phyloP scores from a whole-genome alignment of 2,888 invertebrate genomes.

The Pollenia angustigena region DNA sequence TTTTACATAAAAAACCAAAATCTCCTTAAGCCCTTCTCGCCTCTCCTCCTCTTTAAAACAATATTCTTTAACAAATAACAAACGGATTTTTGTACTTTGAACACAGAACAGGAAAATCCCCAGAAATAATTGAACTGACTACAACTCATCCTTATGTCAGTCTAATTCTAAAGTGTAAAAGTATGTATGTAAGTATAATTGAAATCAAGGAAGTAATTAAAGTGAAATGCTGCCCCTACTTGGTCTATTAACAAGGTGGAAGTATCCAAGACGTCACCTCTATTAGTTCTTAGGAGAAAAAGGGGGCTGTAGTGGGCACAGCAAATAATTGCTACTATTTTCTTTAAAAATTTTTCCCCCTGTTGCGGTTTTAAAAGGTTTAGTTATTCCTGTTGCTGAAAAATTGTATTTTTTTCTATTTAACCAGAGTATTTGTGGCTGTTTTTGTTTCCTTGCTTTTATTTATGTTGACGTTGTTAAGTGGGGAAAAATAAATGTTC shows the following conservation, averaged over 20 bases:
- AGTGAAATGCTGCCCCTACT: slow-evolving; percentile 10
- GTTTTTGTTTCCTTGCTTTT: slow-evolving; percentile 4
- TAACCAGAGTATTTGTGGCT: slow-evolving; percentile 2
- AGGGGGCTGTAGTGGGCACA: not conserved
- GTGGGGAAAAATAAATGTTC: not conserved
- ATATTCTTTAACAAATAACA: not conserved
- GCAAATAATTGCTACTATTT: slow-evolving; percentile 9
- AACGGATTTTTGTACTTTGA: slow-evolving; percentile 33
- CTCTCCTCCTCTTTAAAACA: not conserved
- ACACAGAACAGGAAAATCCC: slow-evolving; percentile 23
- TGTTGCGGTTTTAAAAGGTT: not conserved
- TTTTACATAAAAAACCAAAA: slow-evolving; percentile 15
- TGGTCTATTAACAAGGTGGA: slow-evolving; percentile 11
- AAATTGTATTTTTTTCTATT: not conserved
- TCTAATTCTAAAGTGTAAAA: not conserved
- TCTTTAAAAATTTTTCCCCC: not conserved
- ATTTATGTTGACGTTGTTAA: not conserved
- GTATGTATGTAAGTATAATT: slow-evolving; percentile 12
- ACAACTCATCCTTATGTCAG: not conserved
- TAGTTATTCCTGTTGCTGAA: not conserved
- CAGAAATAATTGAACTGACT: slow-evolving; percentile 17
- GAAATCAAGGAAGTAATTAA: slow-evolving; percentile 59
- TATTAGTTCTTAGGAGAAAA: not conserved
- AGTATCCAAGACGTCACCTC: not conserved
- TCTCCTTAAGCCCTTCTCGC: not conserved